Evolutionary conservation across 2,797 vertebrate species (phyloP).

Genomic region (Geotrypetes seraphini): DNA sequence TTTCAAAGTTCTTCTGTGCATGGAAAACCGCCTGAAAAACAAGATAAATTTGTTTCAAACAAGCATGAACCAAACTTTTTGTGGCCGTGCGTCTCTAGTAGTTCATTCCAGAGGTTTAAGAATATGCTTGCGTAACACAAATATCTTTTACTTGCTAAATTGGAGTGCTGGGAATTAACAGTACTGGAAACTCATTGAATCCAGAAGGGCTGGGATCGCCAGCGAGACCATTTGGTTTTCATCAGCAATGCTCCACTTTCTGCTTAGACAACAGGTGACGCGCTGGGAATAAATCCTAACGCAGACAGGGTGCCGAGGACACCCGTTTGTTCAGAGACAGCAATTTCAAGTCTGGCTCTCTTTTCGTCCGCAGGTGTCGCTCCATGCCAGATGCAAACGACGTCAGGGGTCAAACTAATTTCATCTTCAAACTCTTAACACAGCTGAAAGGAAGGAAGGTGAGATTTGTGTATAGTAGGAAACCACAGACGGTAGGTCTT

Average conservation of each 20-base stretch:
- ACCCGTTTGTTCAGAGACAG: not conserved
- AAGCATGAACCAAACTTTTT: too few relatives aligned
- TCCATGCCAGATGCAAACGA: slow-evolving; percentile 28
- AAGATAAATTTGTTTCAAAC: too few relatives aligned
- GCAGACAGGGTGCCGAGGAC: too few relatives aligned
- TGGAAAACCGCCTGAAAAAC: too few relatives aligned
- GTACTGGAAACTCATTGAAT: not conserved
- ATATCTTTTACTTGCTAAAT: not conserved
- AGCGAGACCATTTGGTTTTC: not conserved
- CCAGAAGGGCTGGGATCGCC: not conserved
- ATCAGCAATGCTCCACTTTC: too few relatives aligned
- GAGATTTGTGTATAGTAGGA: not conserved
- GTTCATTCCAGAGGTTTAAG: too few relatives aligned
- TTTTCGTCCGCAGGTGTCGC: slow-evolving; percentile 16
- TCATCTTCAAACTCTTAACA: slow-evolving; percentile 55
- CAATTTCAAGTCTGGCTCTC: not conserved
- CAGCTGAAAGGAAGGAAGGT: slow-evolving; percentile 53
- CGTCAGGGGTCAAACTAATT: slow-evolving; percentile 48
- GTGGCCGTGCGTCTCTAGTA: too few relatives aligned
- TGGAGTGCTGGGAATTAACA: not conserved
- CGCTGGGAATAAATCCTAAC: not conserved
- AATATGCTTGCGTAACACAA: not conserved
- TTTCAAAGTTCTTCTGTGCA: too few relatives aligned
- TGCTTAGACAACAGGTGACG: too few relatives aligned
- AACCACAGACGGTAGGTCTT: too few relatives aligned